Evolutionary conservation across 2,113 vertebrate genomes (phyloP).

Genomic region (Haplotaxodon microlepis): DNA sequence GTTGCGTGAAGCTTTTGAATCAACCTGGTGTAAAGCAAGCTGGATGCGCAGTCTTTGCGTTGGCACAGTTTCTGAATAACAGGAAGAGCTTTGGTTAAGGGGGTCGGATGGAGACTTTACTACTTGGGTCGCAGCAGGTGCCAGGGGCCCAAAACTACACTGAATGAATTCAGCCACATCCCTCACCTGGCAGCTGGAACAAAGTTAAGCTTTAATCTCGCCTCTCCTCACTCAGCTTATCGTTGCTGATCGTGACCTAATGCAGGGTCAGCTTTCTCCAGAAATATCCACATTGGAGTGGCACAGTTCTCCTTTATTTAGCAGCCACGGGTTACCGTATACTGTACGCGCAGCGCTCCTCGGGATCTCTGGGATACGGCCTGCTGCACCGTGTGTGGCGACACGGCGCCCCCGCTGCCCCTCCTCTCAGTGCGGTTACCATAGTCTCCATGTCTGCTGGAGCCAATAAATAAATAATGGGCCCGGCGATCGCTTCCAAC

Average conservation of each 20-base stretch:
- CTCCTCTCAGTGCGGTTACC: constrained; percentile 59
- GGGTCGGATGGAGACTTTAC: not conserved
- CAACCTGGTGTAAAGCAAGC: not conserved
- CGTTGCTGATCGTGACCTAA: not conserved
- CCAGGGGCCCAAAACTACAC: not conserved
- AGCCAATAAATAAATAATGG: constrained; percentile 73
- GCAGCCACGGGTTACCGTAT: constrained; percentile 1
- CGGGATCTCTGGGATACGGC: constrained; percentile 6
- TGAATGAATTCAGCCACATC: not conserved
- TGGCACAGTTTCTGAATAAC: constrained; percentile 34
- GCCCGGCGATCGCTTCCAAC: constrained; percentile 63
- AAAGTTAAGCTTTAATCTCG: not conserved
- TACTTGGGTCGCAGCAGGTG: constrained; percentile 25
- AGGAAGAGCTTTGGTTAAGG: constrained; percentile 23
- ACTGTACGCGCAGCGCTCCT: not conserved
- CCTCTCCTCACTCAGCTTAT: not conserved
- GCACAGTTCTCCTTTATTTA: not conserved
- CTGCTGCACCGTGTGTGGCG: constrained; percentile 33
- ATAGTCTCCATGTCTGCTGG: constrained; percentile 68
- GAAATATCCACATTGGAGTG: not conserved
- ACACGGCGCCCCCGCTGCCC: constrained; percentile 23
- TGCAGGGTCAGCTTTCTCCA: not conserved
- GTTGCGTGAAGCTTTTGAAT: not conserved
- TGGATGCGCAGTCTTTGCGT: constrained; percentile 7
- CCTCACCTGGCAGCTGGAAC: not conserved